Base-by-base conservation (phyloP, 2,797 vertebrate genomes). In the Antrozous pallidus region DNA sequence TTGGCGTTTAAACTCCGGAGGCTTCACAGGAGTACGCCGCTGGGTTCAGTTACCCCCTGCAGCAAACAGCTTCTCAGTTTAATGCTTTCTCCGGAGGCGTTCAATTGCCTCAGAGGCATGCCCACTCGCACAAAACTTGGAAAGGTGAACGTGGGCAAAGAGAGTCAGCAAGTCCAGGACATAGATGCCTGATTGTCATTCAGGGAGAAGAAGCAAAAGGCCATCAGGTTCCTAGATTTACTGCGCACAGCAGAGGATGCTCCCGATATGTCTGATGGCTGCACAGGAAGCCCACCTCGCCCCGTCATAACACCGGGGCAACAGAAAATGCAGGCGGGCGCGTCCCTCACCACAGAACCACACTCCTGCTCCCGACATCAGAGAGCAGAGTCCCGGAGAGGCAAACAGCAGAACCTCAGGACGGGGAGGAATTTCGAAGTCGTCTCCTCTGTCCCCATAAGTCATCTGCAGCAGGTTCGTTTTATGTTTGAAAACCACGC, bases 401-500 rank as follows among this genome's bases (percentile, higher is more conserved):
- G 42, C 22, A 14, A 73, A 83, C 1, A 26, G 67, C 7, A 65
- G 78, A 79, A 80, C 83, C 18, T 33, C 24, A 40, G 36, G 47
- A 61, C 71, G 51, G 36, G 75, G 77, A 91, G 67, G 33, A 88
- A 82, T 67, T 87, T 83, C 74, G 74, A 82, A 92, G 51, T 87
- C 58, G 74, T 88, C 71, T 73, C 5, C 14, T 77, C 82, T 63
- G 71, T 38, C 14, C 78, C 42, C 33, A 65, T 91, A 58, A 78
- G 81, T 96, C 96, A 94, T 20, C 40, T 0, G 42, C 73, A 36
- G 83, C 54, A 92, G 86, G 40, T 69, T 87, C 74, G 18, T 84
- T 93, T 94, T 83, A 88, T 94, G 93, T 79, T 67, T 70, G 88
- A 91, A 74, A 42, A 89, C 33, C 51, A 71, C 6, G 36, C 13